phyloP scores from a whole-genome alignment of 2,888 invertebrate genomes.

The Drosophila anomalata region DNA sequence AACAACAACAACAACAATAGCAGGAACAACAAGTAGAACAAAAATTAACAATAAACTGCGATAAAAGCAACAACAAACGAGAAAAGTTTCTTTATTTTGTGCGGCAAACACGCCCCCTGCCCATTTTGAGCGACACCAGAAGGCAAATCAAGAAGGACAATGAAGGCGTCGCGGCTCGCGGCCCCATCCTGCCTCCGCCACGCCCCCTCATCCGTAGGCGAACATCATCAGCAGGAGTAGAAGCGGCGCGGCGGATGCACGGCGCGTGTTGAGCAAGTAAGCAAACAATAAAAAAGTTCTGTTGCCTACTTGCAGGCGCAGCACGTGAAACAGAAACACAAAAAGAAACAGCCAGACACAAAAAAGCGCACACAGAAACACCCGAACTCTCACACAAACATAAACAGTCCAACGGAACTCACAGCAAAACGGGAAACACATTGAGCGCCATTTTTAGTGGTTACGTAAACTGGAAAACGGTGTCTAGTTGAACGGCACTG shows the following conservation, averaged over 20 bases:
- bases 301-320: slow-evolving; percentile 34
- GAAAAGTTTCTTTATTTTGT: slow-evolving; percentile 61
- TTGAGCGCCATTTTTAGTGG: slow-evolving; percentile 59
- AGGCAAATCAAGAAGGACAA: slow-evolving; percentile 74
- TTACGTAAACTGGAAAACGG: slow-evolving; percentile 68
- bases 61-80: slow-evolving; percentile 55
- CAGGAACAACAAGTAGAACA: slow-evolving; percentile 45
- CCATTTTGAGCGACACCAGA: slow-evolving; percentile 37
- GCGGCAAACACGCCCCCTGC: slow-evolving; percentile 12
- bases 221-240: slow-evolving; percentile 15
- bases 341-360: not conserved
- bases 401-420: slow-evolving; percentile 16
- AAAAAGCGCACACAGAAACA: slow-evolving; percentile 25
- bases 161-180: slow-evolving; percentile 49
- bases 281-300: slow-evolving; percentile 74
- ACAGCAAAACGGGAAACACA: slow-evolving; percentile 32
- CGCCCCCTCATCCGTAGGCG: slow-evolving; percentile 14
- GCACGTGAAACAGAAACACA: slow-evolving; percentile 33
- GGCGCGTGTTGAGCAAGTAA: slow-evolving; percentile 73
- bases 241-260: slow-evolving; percentile 32
- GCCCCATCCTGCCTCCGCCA: slow-evolving; percentile 43
- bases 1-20: slow-evolving; percentile 50
- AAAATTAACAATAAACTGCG: slow-evolving; percentile 54
- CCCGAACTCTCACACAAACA: slow-evolving; percentile 4
- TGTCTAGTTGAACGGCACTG: slow-evolving; percentile 33